phyloP scores from a whole-genome alignment of 2,113 vertebrate genomes.

The Ciconia boyciana region DNA sequence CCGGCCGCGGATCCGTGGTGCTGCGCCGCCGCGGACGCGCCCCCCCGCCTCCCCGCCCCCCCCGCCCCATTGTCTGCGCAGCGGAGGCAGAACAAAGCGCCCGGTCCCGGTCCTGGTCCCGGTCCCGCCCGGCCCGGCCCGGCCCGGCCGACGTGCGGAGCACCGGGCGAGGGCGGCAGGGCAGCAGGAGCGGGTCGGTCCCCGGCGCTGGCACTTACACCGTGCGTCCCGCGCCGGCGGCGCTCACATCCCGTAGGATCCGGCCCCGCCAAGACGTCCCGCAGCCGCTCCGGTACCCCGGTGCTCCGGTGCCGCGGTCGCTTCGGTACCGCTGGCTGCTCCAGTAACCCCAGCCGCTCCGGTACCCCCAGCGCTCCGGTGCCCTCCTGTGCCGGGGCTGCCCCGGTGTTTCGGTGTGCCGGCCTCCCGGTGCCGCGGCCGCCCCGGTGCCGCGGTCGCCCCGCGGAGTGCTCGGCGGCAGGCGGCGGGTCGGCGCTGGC shows the following conservation, averaged over 20 bases:
- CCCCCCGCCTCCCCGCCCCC: no score
- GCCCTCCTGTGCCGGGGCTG: not conserved
- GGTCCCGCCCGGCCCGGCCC: not conserved
- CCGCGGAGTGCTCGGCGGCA: not conserved
- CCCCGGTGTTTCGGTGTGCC: not conserved
- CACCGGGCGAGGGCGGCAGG: not conserved
- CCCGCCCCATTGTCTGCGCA: not conserved
- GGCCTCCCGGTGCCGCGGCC: not conserved
- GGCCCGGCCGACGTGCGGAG: not conserved
- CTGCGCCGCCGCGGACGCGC: not conserved
- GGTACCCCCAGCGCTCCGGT: not conserved
- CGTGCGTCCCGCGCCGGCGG: not conserved
- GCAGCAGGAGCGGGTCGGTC: not conserved
- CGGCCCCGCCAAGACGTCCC: not conserved
- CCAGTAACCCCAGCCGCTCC: not conserved
- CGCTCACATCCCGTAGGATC: not conserved
- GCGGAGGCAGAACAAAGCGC: constrained; percentile 16
- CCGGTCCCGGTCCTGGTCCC: not conserved
- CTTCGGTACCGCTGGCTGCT: not conserved
- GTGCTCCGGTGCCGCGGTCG: not conserved
- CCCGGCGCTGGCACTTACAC: not conserved
- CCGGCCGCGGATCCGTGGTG: not conserved
- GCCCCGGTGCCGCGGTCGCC: not conserved
- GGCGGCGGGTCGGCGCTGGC: not conserved
- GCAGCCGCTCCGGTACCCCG: not conserved